Percentiles rank a stretch among this genome's conserved stretches.
Evolutionary conservation across 2,797 vertebrate genomes (phyloP).

Genomic region (Tokudaia muenninki): DNA sequence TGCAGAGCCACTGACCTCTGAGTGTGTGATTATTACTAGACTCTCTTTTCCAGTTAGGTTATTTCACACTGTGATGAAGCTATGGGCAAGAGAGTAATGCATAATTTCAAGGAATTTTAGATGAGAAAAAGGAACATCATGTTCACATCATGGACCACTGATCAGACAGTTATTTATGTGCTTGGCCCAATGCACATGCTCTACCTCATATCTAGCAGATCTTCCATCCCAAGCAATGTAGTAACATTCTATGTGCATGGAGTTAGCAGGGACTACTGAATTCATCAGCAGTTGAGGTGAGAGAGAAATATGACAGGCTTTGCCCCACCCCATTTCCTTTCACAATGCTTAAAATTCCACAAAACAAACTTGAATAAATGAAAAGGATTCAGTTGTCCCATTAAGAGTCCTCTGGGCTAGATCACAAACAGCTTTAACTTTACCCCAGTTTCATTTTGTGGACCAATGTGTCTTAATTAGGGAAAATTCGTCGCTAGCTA

Average conservation of each 20-base stretch:
- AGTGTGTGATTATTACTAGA: constrained; percentile 56
- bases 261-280: constrained; percentile 28
- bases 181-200: background rate
- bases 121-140: constrained; percentile 62
- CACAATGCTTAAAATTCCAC: constrained; percentile 33
- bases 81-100: constrained; percentile 57
- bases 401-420: constrained; percentile 4
- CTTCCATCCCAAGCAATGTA: background rate
- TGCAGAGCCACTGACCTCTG: constrained; percentile 3
- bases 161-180: constrained; percentile 60
- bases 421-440: constrained; percentile 47
- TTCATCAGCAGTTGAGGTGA: constrained; percentile 26
- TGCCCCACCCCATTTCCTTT: constrained; percentile 16
- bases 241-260: constrained; percentile 23
- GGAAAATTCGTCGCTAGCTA: background rate
- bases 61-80: constrained; percentile 74
- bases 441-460: constrained; percentile 41
- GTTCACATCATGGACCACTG: constrained; percentile 53
- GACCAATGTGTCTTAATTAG: background rate
- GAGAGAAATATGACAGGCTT: background rate
- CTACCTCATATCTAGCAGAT: constrained; percentile 16
- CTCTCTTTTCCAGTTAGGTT: constrained; percentile 62
- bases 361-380: constrained; percentile 23
- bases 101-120: constrained; percentile 76
- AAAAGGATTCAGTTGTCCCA: constrained; percentile 5